Conservation (phyloP, 1,140 invertebrate species). For the Drosophila punjabiensis region DNA sequence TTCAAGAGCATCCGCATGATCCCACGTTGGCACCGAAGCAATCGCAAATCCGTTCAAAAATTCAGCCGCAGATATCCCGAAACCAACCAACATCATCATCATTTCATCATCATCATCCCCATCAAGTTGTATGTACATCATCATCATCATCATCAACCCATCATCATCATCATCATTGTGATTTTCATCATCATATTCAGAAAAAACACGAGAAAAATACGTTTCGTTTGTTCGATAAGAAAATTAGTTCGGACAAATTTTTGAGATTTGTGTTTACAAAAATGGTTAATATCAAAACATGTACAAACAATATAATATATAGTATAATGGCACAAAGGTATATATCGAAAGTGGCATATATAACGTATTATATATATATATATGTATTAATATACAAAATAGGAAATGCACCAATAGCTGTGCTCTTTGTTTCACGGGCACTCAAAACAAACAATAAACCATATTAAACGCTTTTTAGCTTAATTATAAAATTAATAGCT, state of each 20-base stretch:
- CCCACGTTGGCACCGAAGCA: slow-evolving; percentile 78
- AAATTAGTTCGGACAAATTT: slow-evolving; percentile 86
- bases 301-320: slow-evolving; percentile 73
- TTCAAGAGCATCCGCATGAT: slow-evolving; percentile 36
- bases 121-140: slow-evolving; percentile 80
- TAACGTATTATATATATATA: slow-evolving; percentile 58
- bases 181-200: slow-evolving; percentile 85
- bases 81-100: slow-evolving; percentile 62
- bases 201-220: slow-evolving; percentile 86
- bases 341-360: slow-evolving; percentile 50
- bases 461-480: neutral
- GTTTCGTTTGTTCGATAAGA: slow-evolving; percentile 86
- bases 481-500: slow-evolving; percentile 7
- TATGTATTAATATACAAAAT: slow-evolving; percentile 34
- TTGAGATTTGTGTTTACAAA: slow-evolving; percentile 78
- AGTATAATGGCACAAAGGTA: slow-evolving; percentile 63
- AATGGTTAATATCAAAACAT: slow-evolving; percentile 79
- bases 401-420: slow-evolving; percentile 47
- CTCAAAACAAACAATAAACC: slow-evolving; percentile 37
- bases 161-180: slow-evolving; percentile 83
- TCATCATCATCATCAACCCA: slow-evolving; percentile 73
- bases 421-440: slow-evolving; percentile 48
- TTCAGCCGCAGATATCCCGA: slow-evolving; percentile 41
- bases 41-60: slow-evolving; percentile 44
- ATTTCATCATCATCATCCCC: slow-evolving; percentile 61